phyloP scores from a whole-genome alignment of 1,140 invertebrate genomes.

The Pseudomyrmex gracilis region DNA sequence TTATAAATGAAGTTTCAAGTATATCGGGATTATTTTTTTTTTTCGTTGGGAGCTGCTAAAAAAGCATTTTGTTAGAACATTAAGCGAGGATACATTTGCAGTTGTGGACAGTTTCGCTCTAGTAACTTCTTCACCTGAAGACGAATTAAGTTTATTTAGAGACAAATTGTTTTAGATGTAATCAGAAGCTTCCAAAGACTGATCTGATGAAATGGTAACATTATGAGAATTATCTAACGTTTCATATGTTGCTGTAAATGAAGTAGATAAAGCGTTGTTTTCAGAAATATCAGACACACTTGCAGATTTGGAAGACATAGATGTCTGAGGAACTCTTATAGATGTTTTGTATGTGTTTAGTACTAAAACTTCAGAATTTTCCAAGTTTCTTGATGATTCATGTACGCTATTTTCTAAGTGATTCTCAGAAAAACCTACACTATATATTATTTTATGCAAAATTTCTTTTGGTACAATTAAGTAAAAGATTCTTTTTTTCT shows the following conservation, averaged over 20 bases:
- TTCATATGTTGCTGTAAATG: not conserved
- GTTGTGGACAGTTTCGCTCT: not conserved
- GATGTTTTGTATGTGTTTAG: not conserved
- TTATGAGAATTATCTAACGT: not conserved
- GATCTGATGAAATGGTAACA: too few species aligned
- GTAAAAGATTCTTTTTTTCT: not conserved
- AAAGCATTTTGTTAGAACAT: not conserved
- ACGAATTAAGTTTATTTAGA: not conserved
- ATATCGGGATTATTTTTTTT: too few species aligned
- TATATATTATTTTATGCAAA: too few species aligned
- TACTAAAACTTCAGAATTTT: not conserved
- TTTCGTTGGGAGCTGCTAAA: not conserved
- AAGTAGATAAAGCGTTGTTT: not conserved
- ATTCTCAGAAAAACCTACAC: not conserved
- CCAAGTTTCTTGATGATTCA: not conserved
- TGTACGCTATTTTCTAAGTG: not conserved
- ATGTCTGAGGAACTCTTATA: not conserved
- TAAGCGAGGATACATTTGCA: not conserved
- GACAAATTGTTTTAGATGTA: not conserved
- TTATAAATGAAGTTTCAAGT: too few species aligned
- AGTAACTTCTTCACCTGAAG: not conserved
- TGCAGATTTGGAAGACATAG: not conserved
- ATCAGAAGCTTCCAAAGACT: not conserved
- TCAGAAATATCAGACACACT: not conserved
- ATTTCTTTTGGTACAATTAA: too few species aligned